A percentile compares a stretch with the other conserved stretches of the same genome.
Conservation (phyloP, 2,113 vertebrate genomes). For the Chaetura pelagica region DNA sequence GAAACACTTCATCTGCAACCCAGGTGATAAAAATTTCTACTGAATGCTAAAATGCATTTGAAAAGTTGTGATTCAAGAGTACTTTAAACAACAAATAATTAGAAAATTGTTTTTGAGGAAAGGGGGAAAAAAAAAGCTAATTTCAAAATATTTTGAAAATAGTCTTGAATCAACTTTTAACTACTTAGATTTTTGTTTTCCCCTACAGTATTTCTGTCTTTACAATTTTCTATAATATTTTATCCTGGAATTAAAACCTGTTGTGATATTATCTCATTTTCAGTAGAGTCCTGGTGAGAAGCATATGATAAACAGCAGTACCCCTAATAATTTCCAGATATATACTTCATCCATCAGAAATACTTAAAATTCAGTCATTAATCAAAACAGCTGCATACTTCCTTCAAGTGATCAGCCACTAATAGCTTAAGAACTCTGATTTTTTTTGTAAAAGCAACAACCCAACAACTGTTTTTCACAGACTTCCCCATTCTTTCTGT, state of each 20-base stretch:
- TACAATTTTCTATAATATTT: neutral
- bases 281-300: conserved; percentile 17
- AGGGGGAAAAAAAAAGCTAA: neutral
- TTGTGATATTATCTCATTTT: neutral
- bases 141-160: neutral
- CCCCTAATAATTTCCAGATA: neutral
- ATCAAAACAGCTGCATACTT: conserved; percentile 56
- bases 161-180: neutral
- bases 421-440: conserved; percentile 45
- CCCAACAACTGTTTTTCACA: neutral
- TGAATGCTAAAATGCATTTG: neutral
- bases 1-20: neutral
- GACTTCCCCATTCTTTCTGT: neutral
- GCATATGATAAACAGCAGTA: neutral
- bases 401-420: conserved; percentile 64
- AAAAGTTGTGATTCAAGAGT: neutral
- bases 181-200: neutral
- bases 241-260: conserved; percentile 23
- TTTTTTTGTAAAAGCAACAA: neutral
- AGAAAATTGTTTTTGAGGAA: neutral
- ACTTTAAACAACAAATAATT: neutral
- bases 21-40: neutral
- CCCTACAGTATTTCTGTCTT: neutral
- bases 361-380: conserved; percentile 72
- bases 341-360: conserved; percentile 51